phyloP scores from a whole-genome alignment of 2,888 invertebrate genomes.

The Boloria selene region DNA sequence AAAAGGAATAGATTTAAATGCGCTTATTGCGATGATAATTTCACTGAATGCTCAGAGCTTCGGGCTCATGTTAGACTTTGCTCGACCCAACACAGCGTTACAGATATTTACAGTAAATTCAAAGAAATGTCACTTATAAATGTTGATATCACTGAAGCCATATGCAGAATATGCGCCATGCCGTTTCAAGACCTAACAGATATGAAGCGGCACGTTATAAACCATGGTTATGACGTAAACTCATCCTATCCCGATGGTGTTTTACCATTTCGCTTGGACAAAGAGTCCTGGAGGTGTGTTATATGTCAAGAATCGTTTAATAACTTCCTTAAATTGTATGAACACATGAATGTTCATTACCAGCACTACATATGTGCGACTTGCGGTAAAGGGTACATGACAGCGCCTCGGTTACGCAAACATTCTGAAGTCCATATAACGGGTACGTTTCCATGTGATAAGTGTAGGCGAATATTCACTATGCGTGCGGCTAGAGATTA shows the following conservation, averaged over 20 bases:
- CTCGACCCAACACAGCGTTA: conserved; percentile 54
- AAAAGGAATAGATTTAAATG: conserved; percentile 70
- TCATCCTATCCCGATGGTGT: conserved; percentile 67
- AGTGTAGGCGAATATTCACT: conserved; percentile 62
- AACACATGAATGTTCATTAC: conserved; percentile 74
- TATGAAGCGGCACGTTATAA: conserved; percentile 61
- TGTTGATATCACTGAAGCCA: conserved; percentile 62
- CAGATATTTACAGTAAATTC: conserved; percentile 72
- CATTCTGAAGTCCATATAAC: conserved; percentile 70
- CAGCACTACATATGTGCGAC: conserved; percentile 73
- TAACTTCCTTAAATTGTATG: conserved; percentile 71
- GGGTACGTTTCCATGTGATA: conserved; percentile 68
- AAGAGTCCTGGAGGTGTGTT: conserved; percentile 68
- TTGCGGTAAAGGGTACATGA: conserved; percentile 76
- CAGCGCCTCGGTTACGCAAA: conserved; percentile 67
- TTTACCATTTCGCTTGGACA: conserved; percentile 65
- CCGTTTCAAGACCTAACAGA: conserved; percentile 53
- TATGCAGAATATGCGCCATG: conserved; percentile 58
- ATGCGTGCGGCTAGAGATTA: conserved; percentile 69
- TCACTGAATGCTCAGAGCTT: conserved; percentile 60
- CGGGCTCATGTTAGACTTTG: conserved; percentile 63
- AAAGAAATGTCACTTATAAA: conserved; percentile 75
- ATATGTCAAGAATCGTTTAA: conserved; percentile 66
- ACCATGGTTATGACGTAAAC: conserved; percentile 63
- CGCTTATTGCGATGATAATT: conserved; percentile 69